A percentile compares a stretch with the other conserved stretches of the same genome.
Evolutionary conservation across 2,113 vertebrate species (phyloP).

Genomic region (Dicentrarchus labrax): DNA sequence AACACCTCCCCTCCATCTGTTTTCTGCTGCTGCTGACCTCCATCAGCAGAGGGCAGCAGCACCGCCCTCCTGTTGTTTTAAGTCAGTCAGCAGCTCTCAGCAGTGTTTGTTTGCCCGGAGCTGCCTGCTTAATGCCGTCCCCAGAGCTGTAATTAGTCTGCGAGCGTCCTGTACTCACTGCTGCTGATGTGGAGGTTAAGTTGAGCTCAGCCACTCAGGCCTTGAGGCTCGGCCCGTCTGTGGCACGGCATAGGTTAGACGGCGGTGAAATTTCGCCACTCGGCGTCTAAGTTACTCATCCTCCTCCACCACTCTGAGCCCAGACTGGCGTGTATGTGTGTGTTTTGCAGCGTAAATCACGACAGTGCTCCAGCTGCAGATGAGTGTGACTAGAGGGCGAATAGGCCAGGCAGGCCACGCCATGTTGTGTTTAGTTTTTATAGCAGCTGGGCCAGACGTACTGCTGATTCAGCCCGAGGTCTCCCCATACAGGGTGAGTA

Average conservation of each 20-base stretch:
- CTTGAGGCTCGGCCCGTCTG: constrained; percentile 39
- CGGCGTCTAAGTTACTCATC: constrained; percentile 55
- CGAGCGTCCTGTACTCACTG: background rate
- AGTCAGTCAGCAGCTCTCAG: constrained; percentile 3
- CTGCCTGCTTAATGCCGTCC: background rate
- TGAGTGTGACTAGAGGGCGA: constrained; percentile 11
- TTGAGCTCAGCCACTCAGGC: constrained; percentile 46
- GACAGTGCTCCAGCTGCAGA: constrained; percentile 64
- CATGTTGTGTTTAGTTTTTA: constrained; percentile 61
- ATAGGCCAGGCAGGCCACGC: constrained; percentile 51
- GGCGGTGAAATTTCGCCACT: constrained; percentile 49
- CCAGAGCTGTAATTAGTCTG: constrained; percentile 50
- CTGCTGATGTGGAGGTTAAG: constrained; percentile 41
- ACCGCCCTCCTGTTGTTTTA: background rate
- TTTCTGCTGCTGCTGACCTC: background rate
- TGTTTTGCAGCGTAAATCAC: constrained; percentile 51
- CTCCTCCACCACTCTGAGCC: background rate
- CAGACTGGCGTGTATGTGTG: constrained; percentile 14
- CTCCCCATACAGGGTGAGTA: constrained; percentile 63
- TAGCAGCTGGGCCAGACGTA: constrained; percentile 42
- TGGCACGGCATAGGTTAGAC: constrained; percentile 73
- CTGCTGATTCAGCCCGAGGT: constrained; percentile 72
- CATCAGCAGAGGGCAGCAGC: constrained; percentile 68
- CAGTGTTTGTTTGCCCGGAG: constrained; percentile 19
- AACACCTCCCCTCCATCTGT: no score